Base-by-base conservation (phyloP, 2,797 vertebrate genomes). In the Mastacembelus armatus region DNA sequence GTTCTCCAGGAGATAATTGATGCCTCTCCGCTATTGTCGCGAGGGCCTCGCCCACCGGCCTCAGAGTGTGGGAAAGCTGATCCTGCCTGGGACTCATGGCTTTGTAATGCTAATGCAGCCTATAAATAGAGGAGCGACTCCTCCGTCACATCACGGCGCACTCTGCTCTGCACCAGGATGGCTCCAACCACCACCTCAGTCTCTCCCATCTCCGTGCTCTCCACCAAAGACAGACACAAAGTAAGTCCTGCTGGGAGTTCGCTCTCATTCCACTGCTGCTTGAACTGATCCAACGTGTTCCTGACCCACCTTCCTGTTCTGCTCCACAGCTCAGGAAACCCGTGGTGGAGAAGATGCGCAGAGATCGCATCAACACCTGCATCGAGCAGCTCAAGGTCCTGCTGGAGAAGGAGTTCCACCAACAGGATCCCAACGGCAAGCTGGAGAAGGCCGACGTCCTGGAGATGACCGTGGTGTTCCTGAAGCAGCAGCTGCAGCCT, bases 1-100 rank as follows among this genome's bases (percentile, higher is more conserved):
- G n/a, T n/a, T n/a, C n/a, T n/a, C n/a, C n/a, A n/a, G n/a, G n/a
- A n/a, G n/a, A n/a, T n/a, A n/a, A n/a, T n/a, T n/a, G n/a, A n/a
- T n/a, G n/a, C n/a, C n/a, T n/a, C n/a, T 85, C 87, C 67, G 36
- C 83, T 73, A 92, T 93, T 93, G 92, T 94, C 89, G 88, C 51
- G 42, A n/a, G n/a, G n/a, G n/a, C n/a, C 62, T 78, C 88, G 84
- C 89, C 88, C 89, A 92, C 88, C 85, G 90, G 88, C n/a, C n/a
- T 89, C 81, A 30, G 91, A 94, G 90, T 95, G 94, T 95, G 94
- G 94, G 94, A 95, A 94, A 92, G 91, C 89, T 83, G 91, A 89
- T 88, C 70, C 74, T 67, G 75, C 84, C 85, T 84, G 69, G 84
- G 89, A 83, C 90, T 87, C 83, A 85, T 71, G 81, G 72, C 90